Base-by-base conservation (phyloP, 2,888 invertebrate genomes). In the Pyrrhosoma nymphula region DNA sequence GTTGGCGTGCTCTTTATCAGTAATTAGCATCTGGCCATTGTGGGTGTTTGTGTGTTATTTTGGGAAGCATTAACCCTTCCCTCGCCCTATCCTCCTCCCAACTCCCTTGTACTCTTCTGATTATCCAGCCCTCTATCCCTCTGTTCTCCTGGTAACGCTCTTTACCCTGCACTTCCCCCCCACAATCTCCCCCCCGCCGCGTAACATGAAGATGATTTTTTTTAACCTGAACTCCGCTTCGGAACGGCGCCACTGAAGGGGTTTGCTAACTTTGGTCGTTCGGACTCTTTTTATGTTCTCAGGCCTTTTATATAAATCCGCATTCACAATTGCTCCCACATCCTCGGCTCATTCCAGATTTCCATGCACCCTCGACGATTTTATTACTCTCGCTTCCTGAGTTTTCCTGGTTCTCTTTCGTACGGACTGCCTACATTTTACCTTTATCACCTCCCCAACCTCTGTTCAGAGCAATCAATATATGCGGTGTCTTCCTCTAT, bases 21-120 rank as follows among this genome's bases (percentile, higher is more conserved):
- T 93, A 93, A 93, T 93, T 93, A 93, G 93, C 69, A 93, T 93
- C 93, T 69, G 93, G 93, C 93, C 93, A 93, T 93, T 93, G 93
- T 93, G 69, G 23, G 93, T 93, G 93, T 60, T 56, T 91, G 90
- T 91, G 90, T 91, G 90, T 93, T 93, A 93, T 93, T 93, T 75
- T 55, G 93, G 93, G 47, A 55, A 93, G 75, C 93, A 93, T 93
- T 75, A 93, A 69, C 75, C 93, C 93, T 69, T 47, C 47, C 47
- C 63, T 60, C 60, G 20, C 60, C 60, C 60, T 20, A 16, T 60
- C 47, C 8, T 47, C 88, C 69, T 69, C n/a, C 69, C 69, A 47
- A 47, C 60, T 30, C 30, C 82, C 16, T n/a, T 16, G 16, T 82
- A 82, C 82, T 35, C 82, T 82, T 14, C 26, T 35, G 26, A 35